Conservation (phyloP, 2,797 vertebrate species). For the Prunella strophiata region DNA sequence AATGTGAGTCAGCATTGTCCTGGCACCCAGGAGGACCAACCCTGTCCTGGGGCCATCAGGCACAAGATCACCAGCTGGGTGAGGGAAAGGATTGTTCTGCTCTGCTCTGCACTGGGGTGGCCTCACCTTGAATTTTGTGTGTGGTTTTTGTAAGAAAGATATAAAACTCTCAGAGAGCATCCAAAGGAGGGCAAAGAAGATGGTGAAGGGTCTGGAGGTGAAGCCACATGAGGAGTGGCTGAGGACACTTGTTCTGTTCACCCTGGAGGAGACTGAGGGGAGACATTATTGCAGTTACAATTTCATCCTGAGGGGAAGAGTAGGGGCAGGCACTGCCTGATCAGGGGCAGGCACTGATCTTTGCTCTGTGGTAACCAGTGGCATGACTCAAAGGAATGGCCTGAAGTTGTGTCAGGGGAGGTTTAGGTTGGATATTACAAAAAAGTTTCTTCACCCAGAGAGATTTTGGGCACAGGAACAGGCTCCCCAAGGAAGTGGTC, state of each 20-base stretch:
- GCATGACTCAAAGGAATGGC: rapidly evolving
- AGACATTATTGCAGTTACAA: background rate
- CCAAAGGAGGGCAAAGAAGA: rapidly evolving
- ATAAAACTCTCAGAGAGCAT: rapidly evolving
- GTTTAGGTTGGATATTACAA: background rate
- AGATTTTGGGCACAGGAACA: background rate
- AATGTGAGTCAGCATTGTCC: rapidly evolving
- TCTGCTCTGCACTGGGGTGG: background rate
- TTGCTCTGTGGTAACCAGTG: background rate
- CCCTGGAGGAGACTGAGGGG: background rate
- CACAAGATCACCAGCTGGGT: background rate
- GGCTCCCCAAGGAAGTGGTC: background rate
- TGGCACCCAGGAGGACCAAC: rapidly evolving
- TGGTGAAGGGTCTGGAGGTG: background rate
- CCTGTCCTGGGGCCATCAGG: background rate
- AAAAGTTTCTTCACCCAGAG: background rate
- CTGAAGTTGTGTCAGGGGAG: rapidly evolving
- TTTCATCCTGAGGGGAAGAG: rapidly evolving
- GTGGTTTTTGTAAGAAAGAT: rapidly evolving
- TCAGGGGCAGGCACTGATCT: background rate
- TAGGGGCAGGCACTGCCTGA: background rate
- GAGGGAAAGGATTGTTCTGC: background rate
- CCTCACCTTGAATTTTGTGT: background rate
- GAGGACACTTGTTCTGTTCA: background rate
- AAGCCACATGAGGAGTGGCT: rapidly evolving